Conservation (phyloP, 2,888 invertebrate genomes). For the Amphiduros pacificus region DNA sequence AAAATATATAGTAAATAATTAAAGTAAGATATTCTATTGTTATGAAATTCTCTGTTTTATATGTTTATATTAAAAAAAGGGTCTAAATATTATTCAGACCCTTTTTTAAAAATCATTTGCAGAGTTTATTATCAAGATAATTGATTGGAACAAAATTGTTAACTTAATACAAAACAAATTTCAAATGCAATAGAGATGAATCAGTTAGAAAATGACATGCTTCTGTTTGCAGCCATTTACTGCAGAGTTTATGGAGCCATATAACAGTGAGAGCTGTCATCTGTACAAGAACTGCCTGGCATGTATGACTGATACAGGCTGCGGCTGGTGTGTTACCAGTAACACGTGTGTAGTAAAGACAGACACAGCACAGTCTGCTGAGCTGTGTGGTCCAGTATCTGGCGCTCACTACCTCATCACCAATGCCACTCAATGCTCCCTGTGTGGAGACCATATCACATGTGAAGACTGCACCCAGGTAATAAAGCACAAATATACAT, state of each 20-base stretch:
- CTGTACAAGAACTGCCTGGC: constrained; percentile 80
- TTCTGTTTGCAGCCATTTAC: constrained; percentile 35
- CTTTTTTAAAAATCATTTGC: too few relatives aligned
- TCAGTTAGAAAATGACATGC: too few relatives aligned
- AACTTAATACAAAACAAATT: too few relatives aligned
- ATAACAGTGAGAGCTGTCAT: constrained; percentile 61
- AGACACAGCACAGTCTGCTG: neutral
- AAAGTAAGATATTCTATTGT: too few relatives aligned
- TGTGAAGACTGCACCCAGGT: constrained; percentile 83
- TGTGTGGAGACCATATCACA: constrained; percentile 86
- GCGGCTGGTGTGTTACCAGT: constrained; percentile 87
- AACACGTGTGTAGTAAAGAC: constrained; percentile 69
- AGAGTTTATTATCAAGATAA: too few relatives aligned
- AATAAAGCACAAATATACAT: constrained; percentile 50
- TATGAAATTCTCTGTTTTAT: too few relatives aligned
- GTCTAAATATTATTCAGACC: too few relatives aligned
- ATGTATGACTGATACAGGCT: constrained; percentile 83
- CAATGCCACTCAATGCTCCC: constrained; percentile 71
- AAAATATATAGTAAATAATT: too few relatives aligned
- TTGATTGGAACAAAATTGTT: too few relatives aligned
- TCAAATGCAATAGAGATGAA: too few relatives aligned
- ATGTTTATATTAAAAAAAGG: too few relatives aligned
- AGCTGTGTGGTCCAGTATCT: neutral
- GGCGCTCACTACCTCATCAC: constrained; percentile 20
- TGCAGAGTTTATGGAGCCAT: constrained; percentile 73